Evolutionary conservation across 2,888 invertebrate species (phyloP).

Genomic region (Abrostola tripartita): DNA sequence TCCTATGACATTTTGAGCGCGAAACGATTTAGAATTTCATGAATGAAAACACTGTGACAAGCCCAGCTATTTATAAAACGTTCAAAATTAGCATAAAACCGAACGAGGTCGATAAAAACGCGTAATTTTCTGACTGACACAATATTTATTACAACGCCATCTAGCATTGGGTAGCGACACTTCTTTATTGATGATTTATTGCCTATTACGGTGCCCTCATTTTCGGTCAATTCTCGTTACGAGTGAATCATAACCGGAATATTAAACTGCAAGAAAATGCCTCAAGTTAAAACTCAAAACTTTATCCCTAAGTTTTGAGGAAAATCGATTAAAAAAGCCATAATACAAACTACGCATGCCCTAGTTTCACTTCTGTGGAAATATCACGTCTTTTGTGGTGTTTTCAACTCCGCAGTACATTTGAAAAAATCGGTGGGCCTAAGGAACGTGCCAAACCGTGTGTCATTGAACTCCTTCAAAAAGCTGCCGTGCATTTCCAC

Average conservation of each 20-base stretch:
- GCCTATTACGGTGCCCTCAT: constrained; percentile 72
- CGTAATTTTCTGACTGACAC: neutral
- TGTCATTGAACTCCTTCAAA: constrained; percentile 84
- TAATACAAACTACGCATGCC: constrained; percentile 72
- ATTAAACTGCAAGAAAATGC: constrained; percentile 43
- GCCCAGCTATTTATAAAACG: neutral
- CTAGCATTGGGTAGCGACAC: constrained; percentile 78
- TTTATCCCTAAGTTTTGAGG: constrained; percentile 70
- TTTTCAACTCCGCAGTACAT: constrained; percentile 64
- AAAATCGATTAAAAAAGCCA: constrained; percentile 73
- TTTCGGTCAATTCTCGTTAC: constrained; percentile 73
- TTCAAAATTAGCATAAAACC: neutral
- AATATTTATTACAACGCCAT: constrained; percentile 69
- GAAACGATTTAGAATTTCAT: constrained; percentile 24
- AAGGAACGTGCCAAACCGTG: constrained; percentile 82
- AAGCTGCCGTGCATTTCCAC: constrained; percentile 69
- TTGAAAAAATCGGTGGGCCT: constrained; percentile 81
- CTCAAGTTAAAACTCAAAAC: constrained; percentile 54
- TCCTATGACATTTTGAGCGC: constrained; percentile 29
- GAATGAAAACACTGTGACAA: constrained; percentile 3
- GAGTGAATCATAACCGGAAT: constrained; percentile 58
- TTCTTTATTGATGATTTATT: constrained; percentile 61
- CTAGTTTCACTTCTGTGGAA: constrained; percentile 80
- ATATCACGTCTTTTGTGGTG: constrained; percentile 77
- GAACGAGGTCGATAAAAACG: neutral